phyloP scores from a whole-genome alignment of 1,140 invertebrate genomes.

The Heterodera carotae region DNA sequence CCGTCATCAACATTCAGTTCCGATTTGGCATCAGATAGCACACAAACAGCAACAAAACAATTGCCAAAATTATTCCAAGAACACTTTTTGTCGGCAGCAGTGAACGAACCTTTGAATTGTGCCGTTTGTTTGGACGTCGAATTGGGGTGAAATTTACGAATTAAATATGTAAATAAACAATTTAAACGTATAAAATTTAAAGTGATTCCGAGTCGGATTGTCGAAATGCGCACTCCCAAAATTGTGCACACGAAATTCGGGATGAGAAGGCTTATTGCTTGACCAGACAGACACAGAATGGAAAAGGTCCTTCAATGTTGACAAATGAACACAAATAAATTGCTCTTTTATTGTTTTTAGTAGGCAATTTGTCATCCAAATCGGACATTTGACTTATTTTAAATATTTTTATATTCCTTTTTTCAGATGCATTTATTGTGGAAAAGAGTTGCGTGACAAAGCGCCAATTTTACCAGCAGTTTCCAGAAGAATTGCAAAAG shows the following conservation, averaged over 20 bases:
- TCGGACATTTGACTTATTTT: neutral
- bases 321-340: constrained; percentile 5
- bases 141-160: constrained; percentile 3
- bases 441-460: constrained; percentile 37
- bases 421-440: constrained; percentile 39
- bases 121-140: constrained; percentile 26
- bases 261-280: constrained; percentile 37
- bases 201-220: constrained; percentile 36
- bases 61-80: neutral
- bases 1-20: neutral
- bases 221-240: constrained; percentile 10
- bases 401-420: neutral
- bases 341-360: neutral
- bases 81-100: neutral
- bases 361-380: neutral
- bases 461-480: constrained; percentile 36
- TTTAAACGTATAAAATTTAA: constrained; percentile 20
- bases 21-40: neutral
- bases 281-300: constrained; percentile 42
- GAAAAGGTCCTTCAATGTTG: constrained; percentile 27
- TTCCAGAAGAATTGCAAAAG: constrained; percentile 35
- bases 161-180: too few relatives aligned
- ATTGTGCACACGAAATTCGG: constrained; percentile 20
- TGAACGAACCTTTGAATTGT: constrained; percentile 21
- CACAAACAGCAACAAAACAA: constrained; percentile 9